Conservation (phyloP, 2,888 invertebrate genomes). For the Oscheius sp. region DNA sequence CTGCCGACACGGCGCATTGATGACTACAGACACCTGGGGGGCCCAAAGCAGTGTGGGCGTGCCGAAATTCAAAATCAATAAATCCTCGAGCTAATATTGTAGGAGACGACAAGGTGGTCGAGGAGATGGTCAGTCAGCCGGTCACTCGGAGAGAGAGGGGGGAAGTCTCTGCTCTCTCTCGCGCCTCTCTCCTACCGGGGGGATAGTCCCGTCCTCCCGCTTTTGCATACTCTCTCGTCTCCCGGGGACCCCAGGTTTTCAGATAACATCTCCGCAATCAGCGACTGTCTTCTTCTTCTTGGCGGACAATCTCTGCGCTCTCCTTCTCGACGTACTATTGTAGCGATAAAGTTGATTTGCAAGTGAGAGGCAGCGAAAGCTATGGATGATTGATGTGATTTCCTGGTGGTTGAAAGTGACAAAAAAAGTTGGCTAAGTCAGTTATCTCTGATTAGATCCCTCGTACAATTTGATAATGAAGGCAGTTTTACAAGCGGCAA, state of each 20-base stretch:
- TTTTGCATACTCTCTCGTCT: neutral
- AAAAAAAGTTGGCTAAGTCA: neutral
- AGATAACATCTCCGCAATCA: conserved; percentile 33
- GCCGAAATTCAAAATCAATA: neutral
- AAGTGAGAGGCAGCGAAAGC: neutral
- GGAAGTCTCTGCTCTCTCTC: neutral
- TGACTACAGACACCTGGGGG: conserved; percentile 13
- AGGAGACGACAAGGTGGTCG: conserved; percentile 16
- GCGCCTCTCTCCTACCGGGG: too few species aligned
- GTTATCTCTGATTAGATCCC: too few species aligned
- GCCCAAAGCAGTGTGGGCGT: neutral
- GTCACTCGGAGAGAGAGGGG: neutral
- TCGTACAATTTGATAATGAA: too few species aligned
- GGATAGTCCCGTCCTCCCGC: neutral
- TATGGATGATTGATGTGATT: neutral
- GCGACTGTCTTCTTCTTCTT: conserved; percentile 10
- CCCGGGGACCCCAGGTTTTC: too few species aligned
- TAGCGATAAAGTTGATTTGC: neutral
- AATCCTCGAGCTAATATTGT: neutral
- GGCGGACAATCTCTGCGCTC: conserved; percentile 19
- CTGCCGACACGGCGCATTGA: conserved; percentile 24
- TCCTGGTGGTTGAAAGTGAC: neutral
- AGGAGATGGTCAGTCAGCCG: conserved; percentile 20
- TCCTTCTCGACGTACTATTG: neutral
- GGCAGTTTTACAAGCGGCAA: too few species aligned